phyloP scores from a whole-genome alignment of 2,888 invertebrate genomes.

The Leptopterna dolabrata region DNA sequence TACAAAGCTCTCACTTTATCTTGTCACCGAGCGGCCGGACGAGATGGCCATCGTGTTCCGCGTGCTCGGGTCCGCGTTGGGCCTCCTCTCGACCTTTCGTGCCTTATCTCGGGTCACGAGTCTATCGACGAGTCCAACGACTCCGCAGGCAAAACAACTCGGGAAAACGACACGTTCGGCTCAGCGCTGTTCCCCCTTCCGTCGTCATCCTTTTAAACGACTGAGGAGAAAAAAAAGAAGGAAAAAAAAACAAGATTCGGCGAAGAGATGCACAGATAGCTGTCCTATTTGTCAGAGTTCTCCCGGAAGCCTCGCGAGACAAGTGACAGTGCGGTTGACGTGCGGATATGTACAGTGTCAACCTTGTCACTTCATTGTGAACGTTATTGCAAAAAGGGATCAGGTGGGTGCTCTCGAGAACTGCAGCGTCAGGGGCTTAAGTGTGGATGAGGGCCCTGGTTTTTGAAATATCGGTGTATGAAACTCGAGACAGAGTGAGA shows the following conservation, averaged over 20 bases:
- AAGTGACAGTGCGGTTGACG: not conserved
- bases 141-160: not conserved
- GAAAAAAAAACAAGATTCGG: not conserved
- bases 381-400: not conserved
- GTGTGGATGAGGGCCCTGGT: no score
- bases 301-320: not conserved
- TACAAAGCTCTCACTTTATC: conserved; percentile 7
- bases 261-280: not conserved
- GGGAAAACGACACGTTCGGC: not conserved
- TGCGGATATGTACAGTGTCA: not conserved
- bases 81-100: conserved; percentile 21
- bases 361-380: not conserved
- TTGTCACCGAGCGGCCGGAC: conserved; percentile 23
- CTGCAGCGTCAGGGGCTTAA: not conserved
- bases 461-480: no score
- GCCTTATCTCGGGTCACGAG: conserved; percentile 52
- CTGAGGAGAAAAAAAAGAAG: not conserved
- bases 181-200: not conserved
- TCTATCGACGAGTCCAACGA: no score
- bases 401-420: not conserved
- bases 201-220: not conserved
- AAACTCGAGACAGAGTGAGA: no score
- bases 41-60: conserved; percentile 37
- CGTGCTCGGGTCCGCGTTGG: not conserved
- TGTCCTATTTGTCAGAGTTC: not conserved